Base-by-base conservation (phyloP, 2,797 vertebrate genomes). In the Okamejei kenojei region DNA sequence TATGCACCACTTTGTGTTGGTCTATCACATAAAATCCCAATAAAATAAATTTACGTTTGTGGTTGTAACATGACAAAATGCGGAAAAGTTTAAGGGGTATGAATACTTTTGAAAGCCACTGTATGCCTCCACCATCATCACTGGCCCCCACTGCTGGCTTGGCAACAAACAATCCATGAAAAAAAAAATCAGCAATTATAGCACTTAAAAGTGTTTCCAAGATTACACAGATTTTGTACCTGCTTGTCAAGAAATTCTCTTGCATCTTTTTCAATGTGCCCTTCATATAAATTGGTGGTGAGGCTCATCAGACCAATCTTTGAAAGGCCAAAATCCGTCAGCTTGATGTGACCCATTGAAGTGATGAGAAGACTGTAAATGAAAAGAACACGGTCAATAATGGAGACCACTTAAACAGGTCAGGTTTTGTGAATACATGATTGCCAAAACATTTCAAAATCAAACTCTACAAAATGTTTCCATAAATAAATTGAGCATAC, bases 301-400 rank as follows among this genome's bases (percentile, higher is more conserved):
- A 99, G 95, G 93, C 98, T 99, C 98, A 99, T 99, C 94, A 99
- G 96, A 77, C 98, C 98, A 26, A 99, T 99, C 96, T 99, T 99
- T 29, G 98, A 99, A 45, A 99, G 97, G 2, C 98, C 98, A 23
- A 99, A 99, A 95, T 99, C 98, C 1, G 98, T 99, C 92, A 99
- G 97, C 94, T 99, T 99, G 93, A 99, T 97, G 95, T 99, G 98
- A 94, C 98, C 98, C 98, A 99, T 96, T 63, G 98, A 99, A 17
- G 98, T 99, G 95, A 99, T 99, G 74, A 99, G 97, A 54, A 99
- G 98, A 96, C 98, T 99, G 94, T 65, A 93, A 93, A 81, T 94
- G 11, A 6, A 35, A 88, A 90, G 58, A 73, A 73, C 23, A 54
- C 38, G n/a, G 38, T 92, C 90, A 92, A 54, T 92, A 74, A 29